Conservation (phyloP, 2,113 vertebrate species). For the Toxostoma redivivum region DNA sequence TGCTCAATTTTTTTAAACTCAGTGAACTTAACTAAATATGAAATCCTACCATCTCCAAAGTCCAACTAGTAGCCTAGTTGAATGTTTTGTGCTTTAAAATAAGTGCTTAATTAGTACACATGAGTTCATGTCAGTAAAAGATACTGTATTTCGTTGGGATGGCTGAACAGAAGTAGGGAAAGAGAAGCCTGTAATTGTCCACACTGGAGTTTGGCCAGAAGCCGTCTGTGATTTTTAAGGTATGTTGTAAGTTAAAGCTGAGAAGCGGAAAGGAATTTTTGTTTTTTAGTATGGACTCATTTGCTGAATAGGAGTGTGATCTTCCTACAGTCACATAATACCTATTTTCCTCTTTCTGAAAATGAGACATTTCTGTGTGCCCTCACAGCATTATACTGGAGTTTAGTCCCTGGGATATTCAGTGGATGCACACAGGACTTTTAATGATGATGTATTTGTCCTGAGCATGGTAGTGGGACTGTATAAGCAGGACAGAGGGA, state of each 20-base stretch:
- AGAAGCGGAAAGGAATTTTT: neutral
- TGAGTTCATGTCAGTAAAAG: neutral
- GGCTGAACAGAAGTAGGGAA: neutral
- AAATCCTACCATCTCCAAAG: neutral
- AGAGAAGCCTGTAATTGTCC: neutral
- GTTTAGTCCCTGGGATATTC: neutral
- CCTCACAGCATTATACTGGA: neutral
- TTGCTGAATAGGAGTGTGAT: neutral
- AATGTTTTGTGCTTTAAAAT: neutral
- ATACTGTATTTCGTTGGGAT: neutral
- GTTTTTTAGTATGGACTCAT: neutral
- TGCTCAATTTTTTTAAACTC: neutral
- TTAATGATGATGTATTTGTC: fast-evolving
- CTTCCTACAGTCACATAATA: neutral
- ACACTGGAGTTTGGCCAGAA: neutral
- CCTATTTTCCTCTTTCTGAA: neutral
- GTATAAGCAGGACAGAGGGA: neutral
- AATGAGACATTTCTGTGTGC: neutral
- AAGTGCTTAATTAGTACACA: neutral
- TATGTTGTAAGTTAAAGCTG: neutral
- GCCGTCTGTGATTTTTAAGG: neutral
- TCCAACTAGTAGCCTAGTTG: neutral
- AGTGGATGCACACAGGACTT: neutral
- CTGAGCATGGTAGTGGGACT: neutral
- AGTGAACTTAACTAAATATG: neutral